These are phyloP conservation scores for Vesta saturnalis DNA, from an alignment of 2,888 invertebrate genomes.

Conservation along the genomic window DNA sequence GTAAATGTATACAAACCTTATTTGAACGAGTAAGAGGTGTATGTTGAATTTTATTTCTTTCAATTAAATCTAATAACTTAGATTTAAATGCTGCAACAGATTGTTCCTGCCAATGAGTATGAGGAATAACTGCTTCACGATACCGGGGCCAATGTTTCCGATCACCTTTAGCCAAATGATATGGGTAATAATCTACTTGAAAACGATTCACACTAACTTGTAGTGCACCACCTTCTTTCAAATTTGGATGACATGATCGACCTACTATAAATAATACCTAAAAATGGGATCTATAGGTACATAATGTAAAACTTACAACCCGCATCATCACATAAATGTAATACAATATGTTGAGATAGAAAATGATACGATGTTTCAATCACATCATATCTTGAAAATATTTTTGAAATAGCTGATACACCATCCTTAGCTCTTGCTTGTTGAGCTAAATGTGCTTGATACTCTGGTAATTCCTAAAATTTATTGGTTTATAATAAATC, in stretches of 20 bases:
- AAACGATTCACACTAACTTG: conserved; percentile 89
- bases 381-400: conserved; percentile 92
- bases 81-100: conserved; percentile 82
- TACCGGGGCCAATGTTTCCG: conserved; percentile 91
- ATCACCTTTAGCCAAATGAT: conserved; percentile 90
- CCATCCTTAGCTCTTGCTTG: conserved; percentile 63
- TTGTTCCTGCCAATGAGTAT: conserved; percentile 87
- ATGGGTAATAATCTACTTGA: conserved; percentile 95
- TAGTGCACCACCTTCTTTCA: conserved; percentile 91
- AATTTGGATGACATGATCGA: conserved; percentile 83
- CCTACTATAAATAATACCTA: conserved; percentile 74
- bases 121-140: conserved; percentile 81
- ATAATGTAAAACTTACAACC: conserved; percentile 69
- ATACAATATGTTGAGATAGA: conserved; percentile 89
- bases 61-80: conserved; percentile 78
- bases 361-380: conserved; percentile 98
- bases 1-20: conserved; percentile 38
- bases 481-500: background rate
- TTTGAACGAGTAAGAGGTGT: conserved; percentile 62
- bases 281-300: too few species aligned
- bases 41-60: conserved; percentile 68
- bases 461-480: conserved; percentile 73
- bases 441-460: conserved; percentile 76
- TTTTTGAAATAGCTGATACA: conserved; percentile 63
- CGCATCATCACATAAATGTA: conserved; percentile 96